These are phyloP conservation scores for Calcarius ornatus DNA, from an alignment of 2,113 vertebrate genomes.

Conservation along the genomic window DNA sequence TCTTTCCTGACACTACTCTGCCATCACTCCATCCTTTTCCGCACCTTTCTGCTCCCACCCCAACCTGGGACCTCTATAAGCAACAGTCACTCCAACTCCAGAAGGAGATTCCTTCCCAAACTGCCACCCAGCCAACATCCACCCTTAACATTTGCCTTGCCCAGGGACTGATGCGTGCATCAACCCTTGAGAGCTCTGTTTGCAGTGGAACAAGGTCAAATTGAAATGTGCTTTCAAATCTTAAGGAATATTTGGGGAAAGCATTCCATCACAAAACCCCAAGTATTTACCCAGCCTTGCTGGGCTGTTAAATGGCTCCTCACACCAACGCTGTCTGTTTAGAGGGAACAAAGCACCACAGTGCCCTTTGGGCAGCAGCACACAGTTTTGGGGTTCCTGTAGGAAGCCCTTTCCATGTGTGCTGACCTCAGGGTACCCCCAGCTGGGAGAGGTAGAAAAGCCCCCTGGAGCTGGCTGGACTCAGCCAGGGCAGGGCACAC, in stretches of 20 bases:
- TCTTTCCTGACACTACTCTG: background rate
- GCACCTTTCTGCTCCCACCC: accelerated
- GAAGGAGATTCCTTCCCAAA: background rate
- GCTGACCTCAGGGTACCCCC: background rate
- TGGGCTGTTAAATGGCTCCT: background rate
- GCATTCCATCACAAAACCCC: background rate
- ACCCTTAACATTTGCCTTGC: background rate
- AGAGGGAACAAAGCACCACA: accelerated
- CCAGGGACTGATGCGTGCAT: accelerated
- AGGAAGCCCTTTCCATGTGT: background rate
- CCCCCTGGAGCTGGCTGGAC: background rate
- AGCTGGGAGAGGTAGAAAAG: background rate
- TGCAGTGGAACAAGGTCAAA: background rate
- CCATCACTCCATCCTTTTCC: background rate
- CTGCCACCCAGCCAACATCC: background rate
- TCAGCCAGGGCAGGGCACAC: accelerated
- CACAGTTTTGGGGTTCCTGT: background rate
- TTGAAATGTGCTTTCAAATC: background rate
- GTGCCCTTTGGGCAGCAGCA: background rate
- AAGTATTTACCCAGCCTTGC: background rate
- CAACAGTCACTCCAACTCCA: accelerated
- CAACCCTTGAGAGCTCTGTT: background rate
- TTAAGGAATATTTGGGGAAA: background rate
- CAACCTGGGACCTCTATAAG: background rate
- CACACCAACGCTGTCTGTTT: accelerated